Evolutionary conservation across 2,888 invertebrate species (phyloP).

Genomic region (Pterobdella sp.): DNA sequence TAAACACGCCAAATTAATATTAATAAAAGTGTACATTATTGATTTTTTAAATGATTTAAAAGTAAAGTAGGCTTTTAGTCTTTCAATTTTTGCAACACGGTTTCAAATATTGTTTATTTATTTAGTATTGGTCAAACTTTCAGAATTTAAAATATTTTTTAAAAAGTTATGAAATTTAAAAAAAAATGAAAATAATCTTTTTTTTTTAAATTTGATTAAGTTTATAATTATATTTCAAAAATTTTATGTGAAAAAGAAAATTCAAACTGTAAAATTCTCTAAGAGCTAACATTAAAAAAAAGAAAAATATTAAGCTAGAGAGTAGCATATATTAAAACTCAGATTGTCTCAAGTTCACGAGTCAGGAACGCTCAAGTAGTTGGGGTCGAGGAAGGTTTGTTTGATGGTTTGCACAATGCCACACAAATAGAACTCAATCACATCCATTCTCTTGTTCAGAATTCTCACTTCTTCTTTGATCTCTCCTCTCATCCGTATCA

Average conservation of each 20-base stretch:
- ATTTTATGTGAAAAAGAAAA: not conserved
- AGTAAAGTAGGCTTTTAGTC: not conserved
- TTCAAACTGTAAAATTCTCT: not conserved
- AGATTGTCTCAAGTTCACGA: no score
- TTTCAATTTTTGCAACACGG: not conserved
- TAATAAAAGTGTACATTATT: constrained; percentile 5
- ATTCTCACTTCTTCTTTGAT: constrained; percentile 24
- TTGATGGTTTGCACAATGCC: constrained; percentile 8
- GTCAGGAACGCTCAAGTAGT: not conserved
- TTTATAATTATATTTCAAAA: not conserved
- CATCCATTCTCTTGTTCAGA: constrained; percentile 30
- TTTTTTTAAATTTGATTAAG: not conserved
- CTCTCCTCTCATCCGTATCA: constrained; percentile 22
- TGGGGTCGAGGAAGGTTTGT: not conserved
- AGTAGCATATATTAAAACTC: no score
- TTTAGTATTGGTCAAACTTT: not conserved
- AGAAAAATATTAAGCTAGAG: no score
- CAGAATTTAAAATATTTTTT: constrained; percentile 7
- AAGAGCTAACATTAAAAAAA: not conserved
- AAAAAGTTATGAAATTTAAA: not conserved
- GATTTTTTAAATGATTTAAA: not conserved
- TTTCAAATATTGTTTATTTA: not conserved
- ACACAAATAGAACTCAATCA: constrained; percentile 25
- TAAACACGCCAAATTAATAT: not conserved
- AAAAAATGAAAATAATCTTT: constrained; percentile 11